Base-by-base conservation (phyloP, 1,140 invertebrate species). In the Mamestra configurata region DNA sequence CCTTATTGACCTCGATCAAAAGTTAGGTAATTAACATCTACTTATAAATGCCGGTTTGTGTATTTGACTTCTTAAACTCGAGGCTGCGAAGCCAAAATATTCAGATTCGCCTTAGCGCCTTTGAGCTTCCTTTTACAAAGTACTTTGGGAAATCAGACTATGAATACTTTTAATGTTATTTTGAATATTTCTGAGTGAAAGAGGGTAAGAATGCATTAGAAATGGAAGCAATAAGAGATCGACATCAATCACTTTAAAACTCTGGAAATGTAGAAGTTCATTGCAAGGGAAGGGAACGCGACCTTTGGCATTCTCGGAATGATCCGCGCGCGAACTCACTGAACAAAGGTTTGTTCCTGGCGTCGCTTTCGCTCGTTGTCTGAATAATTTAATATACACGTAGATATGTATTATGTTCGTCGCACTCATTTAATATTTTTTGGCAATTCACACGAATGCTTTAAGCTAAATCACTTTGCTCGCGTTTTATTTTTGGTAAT, bases 271-370 rank as follows among this genome's bases (percentile, higher is more conserved):
- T 68, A 68, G 59, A 49, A 79, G 55, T 76, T 76, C 40, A 76
- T 51, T 53, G 70, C 57, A 79, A 75, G 57, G 46, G 43, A 79
- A 75, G 57, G 57, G 57, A 31, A 53, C 78, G 59, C 49, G 78
- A 79, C 78, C 78, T 79, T 79, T 79, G 78, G 66, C 66, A 79
- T 73, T 79, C 70, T 37, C 59, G 20, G 71, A 66, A 79, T 66
- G 78, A 66, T 72, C 46, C 55, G 77, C 68, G 77, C 68, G 68
- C 55, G 68, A 57, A 71, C 37, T 70, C 68, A 24, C 31, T 51
- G 78, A 73, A 79, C 78, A 75, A 79, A 79, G 78, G 70, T 79
- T 61, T 72, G 68, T 70, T 79, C 55, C 68, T 27, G 20, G 18
- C 61, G 27, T 31, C 64, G 64, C 77, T 43, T 46, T 18, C 10